phyloP scores from a whole-genome alignment of 2,888 invertebrate genomes.

The Polydrusus tereticollis region DNA sequence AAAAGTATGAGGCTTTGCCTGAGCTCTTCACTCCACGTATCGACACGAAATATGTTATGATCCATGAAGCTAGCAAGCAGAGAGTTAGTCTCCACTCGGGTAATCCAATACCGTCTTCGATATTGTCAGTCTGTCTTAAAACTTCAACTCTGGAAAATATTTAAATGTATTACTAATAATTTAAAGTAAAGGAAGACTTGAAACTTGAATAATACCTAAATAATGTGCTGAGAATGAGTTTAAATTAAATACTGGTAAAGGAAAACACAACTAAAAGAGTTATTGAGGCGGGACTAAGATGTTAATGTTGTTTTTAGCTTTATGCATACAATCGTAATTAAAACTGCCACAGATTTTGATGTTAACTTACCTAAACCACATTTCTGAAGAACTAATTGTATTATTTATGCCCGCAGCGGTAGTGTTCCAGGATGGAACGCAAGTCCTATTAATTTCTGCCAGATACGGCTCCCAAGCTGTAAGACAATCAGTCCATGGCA shows the following conservation, averaged over 20 bases:
- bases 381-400: constrained; percentile 67
- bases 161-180: not conserved
- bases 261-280: too few relatives aligned
- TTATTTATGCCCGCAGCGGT: constrained; percentile 11
- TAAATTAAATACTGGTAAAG: too few relatives aligned
- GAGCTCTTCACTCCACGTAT: constrained; percentile 82
- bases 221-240: too few relatives aligned
- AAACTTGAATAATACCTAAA: too few relatives aligned
- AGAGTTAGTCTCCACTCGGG: constrained; percentile 80
- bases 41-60: constrained; percentile 77
- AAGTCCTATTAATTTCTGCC: constrained; percentile 52
- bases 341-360: not conserved
- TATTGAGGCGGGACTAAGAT: too few relatives aligned
- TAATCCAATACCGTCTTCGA: constrained; percentile 66
- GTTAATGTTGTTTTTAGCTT: too few relatives aligned
- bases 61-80: constrained; percentile 78
- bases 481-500: constrained; percentile 83
- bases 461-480: constrained; percentile 68
- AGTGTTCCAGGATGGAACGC: constrained; percentile 52
- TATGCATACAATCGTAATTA: not conserved
- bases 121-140: constrained; percentile 67
- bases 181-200: not conserved
- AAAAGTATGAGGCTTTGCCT: constrained; percentile 88
- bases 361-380: constrained; percentile 70
- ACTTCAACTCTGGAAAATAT: constrained; percentile 68